Conservation (phyloP, 2,797 vertebrate genomes). For the Scyliorhinus canicula region DNA sequence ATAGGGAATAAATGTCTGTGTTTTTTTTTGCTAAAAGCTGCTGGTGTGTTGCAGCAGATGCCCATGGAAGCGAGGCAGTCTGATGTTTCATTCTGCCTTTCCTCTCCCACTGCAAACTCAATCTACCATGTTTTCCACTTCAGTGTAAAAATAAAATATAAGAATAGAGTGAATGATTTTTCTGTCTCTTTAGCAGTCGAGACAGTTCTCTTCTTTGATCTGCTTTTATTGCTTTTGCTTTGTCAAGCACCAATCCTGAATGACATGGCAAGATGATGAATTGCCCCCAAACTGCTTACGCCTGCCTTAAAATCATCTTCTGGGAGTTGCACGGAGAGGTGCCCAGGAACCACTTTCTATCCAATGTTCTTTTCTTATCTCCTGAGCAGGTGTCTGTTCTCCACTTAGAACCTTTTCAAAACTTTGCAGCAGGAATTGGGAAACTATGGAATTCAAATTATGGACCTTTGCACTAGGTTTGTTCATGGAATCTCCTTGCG, state of each 20-base stretch:
- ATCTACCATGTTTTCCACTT: neutral
- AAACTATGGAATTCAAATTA: neutral
- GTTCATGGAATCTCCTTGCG: too few relatives aligned
- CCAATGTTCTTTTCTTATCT: neutral
- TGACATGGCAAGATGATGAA: neutral
- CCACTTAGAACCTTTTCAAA: neutral
- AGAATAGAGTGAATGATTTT: neutral
- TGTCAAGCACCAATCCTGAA: neutral
- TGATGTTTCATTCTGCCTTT: neutral
- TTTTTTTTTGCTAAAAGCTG: neutral
- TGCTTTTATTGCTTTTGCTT: neutral
- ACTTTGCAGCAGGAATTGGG: neutral
- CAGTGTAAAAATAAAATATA: neutral
- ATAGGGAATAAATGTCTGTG: neutral
- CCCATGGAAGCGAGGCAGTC: neutral
- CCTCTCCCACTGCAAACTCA: neutral
- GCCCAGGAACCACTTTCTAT: neutral
- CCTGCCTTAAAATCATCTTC: neutral
- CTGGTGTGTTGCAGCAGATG: neutral
- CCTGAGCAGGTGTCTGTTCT: neutral
- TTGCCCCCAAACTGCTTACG: neutral
- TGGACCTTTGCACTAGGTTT: neutral
- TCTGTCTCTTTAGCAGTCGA: neutral
- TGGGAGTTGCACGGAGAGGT: neutral
- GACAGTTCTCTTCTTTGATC: neutral